Percentiles rank a stretch among this genome's conserved stretches.
These are phyloP conservation scores for Gnathonemus longibarbis DNA, from an alignment of 2,113 vertebrate species.

Conservation along the genomic window DNA sequence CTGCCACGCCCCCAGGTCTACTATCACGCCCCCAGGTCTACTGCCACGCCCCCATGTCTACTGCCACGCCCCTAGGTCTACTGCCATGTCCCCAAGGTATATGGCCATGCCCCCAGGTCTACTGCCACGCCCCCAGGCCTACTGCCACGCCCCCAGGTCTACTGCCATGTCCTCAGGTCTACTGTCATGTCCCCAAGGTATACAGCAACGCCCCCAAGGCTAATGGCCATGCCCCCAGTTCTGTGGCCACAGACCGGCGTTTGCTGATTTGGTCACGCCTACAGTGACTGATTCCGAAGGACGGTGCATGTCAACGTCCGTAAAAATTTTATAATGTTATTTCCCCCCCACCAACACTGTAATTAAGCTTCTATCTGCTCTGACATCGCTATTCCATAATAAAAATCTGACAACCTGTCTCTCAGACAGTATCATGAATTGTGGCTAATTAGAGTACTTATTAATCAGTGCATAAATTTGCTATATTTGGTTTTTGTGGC, in stretches of 20 bases:
- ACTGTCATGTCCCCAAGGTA: background rate
- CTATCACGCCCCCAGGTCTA: background rate
- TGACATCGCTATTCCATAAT: constrained; percentile 1
- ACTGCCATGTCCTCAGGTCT: background rate
- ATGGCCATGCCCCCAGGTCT: too few relatives aligned
- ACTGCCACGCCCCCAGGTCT: too few relatives aligned
- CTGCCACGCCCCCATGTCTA: too few relatives aligned
- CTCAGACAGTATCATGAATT: background rate
- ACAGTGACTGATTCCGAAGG: background rate
- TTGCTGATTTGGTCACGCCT: background rate
- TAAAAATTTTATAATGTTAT: background rate
- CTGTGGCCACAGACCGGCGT: background rate
- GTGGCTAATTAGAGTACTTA: constrained; percentile 1
- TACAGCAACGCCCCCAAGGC: too few relatives aligned
- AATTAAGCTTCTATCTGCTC: constrained; percentile 3
- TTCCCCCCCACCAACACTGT: background rate
- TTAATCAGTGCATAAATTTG: background rate
- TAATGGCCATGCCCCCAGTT: too few relatives aligned
- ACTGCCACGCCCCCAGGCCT: too few relatives aligned
- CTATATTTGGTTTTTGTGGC: background rate
- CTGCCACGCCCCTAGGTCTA: too few relatives aligned
- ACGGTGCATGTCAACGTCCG: background rate
- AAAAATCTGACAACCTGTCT: constrained; percentile 6
- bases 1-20: too few relatives aligned
- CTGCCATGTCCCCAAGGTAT: too few relatives aligned